Evolutionary conservation across 2,888 invertebrate genomes (phyloP).

Genomic region (Sesia apiformis): DNA sequence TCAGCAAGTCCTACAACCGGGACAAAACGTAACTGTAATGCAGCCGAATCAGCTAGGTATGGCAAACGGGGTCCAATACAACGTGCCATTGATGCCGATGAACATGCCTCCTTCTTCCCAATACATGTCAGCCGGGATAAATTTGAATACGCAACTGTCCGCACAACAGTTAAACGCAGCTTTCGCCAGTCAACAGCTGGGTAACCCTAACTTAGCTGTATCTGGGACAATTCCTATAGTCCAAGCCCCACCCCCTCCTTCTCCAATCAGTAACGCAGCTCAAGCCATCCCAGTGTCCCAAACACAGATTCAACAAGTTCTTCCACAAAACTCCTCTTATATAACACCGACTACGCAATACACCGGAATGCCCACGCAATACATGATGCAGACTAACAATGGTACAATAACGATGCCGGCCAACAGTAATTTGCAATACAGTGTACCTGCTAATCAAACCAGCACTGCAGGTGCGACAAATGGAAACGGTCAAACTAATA

Average conservation of each 20-base stretch:
- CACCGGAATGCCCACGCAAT: slow-evolving; percentile 47
- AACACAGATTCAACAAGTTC: slow-evolving; percentile 46
- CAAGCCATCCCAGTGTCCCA: slow-evolving; percentile 42
- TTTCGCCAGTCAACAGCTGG: slow-evolving; percentile 48
- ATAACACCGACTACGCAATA: slow-evolving; percentile 56
- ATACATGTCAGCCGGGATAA: slow-evolving; percentile 56
- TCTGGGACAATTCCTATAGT: slow-evolving; percentile 56
- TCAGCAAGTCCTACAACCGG: slow-evolving; percentile 53
- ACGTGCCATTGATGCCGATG: slow-evolving; percentile 60
- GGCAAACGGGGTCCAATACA: slow-evolving; percentile 58
- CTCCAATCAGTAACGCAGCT: slow-evolving; percentile 35
- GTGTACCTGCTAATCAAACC: slow-evolving; percentile 36
- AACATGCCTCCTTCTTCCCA: slow-evolving; percentile 55
- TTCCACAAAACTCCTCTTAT: slow-evolving; percentile 45
- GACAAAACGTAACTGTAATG: slow-evolving; percentile 65
- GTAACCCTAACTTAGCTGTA: slow-evolving; percentile 38
- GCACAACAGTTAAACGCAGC: slow-evolving; percentile 63
- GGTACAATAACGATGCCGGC: slow-evolving; percentile 36
- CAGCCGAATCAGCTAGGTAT: slow-evolving; percentile 61
- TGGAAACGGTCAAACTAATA: slow-evolving; percentile 38
- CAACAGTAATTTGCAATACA: slow-evolving; percentile 50
- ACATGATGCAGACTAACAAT: slow-evolving; percentile 53
- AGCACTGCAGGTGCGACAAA: slow-evolving; percentile 30
- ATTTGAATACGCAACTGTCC: slow-evolving; percentile 56
- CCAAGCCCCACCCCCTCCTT: slow-evolving; percentile 46